Conservation (phyloP, 2,888 invertebrate genomes). For the Papilio demoleus region DNA sequence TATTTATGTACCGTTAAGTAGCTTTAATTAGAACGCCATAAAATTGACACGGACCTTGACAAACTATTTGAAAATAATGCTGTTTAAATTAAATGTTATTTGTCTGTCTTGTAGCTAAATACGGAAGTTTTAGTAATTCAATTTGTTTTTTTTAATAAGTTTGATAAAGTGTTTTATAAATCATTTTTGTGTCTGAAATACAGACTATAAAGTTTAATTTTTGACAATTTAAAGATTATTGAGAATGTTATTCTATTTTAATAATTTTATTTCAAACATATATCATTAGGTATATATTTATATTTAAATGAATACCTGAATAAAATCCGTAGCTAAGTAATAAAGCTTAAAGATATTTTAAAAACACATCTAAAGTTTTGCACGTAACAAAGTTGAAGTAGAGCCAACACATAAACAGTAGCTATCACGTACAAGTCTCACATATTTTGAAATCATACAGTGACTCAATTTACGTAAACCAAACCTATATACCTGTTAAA, state of each 20-base stretch:
- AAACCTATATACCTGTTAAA: neutral
- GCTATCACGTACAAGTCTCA: neutral
- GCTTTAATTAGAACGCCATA: conserved; percentile 30
- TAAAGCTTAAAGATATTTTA: neutral
- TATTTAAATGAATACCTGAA: neutral
- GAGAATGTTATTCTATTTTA: too few species aligned
- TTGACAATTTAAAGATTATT: too few species aligned
- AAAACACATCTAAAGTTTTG: neutral
- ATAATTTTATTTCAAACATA: too few species aligned
- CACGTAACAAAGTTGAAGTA: neutral
- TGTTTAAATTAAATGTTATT: conserved; percentile 10
- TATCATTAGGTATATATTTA: too few species aligned
- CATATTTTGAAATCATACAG: neutral
- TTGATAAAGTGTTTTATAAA: neutral
- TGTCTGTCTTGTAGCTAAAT: neutral
- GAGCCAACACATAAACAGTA: conserved; percentile 1
- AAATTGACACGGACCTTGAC: conserved; percentile 26
- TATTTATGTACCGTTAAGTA: conserved; percentile 31
- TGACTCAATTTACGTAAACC: neutral
- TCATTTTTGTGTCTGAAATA: neutral
- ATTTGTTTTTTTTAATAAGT: neutral
- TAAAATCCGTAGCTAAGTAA: neutral
- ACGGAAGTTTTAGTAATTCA: conserved; percentile 9
- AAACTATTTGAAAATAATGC: conserved; percentile 12
- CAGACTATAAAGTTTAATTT: neutral